phyloP scores from a whole-genome alignment of 2,797 vertebrate species.

The Pseudocheirus occidentalis region DNA sequence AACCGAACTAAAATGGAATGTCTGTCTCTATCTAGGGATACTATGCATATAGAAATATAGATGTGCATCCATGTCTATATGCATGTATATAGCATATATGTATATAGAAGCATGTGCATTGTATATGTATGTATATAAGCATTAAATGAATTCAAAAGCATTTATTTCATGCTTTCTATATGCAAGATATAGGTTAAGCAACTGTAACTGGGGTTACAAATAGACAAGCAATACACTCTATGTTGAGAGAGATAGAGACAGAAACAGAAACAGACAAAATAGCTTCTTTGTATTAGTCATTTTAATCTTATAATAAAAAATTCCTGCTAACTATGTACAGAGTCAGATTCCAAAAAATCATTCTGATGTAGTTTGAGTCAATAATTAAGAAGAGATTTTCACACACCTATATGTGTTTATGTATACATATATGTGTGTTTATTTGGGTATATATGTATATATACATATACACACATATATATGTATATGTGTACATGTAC shows the following conservation, averaged over 20 bases:
- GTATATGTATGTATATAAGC: neutral
- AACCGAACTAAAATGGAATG: slow-evolving; percentile 1
- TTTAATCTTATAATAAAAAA: neutral
- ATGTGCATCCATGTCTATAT: neutral
- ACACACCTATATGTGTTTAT: no score
- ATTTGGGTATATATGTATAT: no score
- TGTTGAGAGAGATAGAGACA: neutral
- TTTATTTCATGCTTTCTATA: neutral
- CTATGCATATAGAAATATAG: neutral
- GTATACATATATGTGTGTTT: no score
- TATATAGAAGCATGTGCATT: neutral
- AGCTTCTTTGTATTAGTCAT: neutral
- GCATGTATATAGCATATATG: neutral
- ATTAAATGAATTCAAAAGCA: neutral
- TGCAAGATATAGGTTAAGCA: neutral
- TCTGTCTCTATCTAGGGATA: neutral
- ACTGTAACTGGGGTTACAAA: neutral
- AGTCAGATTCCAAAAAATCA: neutral
- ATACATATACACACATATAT: no score
- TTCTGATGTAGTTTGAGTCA: neutral
- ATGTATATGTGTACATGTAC: no score
- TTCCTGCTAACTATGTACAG: neutral
- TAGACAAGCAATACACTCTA: neutral
- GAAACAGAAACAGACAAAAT: neutral
- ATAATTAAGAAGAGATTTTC: neutral